phyloP scores from a whole-genome alignment of 2,797 vertebrate genomes.

The Cyprinella venusta region DNA sequence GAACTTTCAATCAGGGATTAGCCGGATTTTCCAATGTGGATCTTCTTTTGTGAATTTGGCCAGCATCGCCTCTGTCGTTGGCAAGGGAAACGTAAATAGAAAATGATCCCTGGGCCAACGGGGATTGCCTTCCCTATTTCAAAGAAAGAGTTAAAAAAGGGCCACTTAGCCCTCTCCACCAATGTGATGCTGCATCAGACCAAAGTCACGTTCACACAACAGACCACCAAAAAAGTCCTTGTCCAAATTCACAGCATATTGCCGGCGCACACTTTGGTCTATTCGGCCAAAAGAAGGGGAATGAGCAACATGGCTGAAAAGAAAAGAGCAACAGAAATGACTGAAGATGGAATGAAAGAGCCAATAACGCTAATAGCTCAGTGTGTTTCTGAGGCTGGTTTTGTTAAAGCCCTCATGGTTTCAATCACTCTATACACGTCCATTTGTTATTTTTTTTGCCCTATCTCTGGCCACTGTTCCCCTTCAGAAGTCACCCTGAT shows the following conservation, averaged over 20 bases:
- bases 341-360: conserved; percentile 45
- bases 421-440: conserved; percentile 63
- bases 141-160: conserved; percentile 84
- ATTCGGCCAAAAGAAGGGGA: conserved; percentile 56
- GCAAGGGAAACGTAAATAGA: conserved; percentile 85
- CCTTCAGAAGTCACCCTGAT: conserved; percentile 76
- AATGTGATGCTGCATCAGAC: conserved; percentile 76
- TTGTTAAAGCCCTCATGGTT: conserved; percentile 47
- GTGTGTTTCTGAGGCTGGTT: conserved; percentile 51
- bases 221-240: conserved; percentile 75
- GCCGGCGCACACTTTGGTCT: conserved; percentile 67
- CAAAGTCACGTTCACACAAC: conserved; percentile 72
- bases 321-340: conserved; percentile 48
- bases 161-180: conserved; percentile 76
- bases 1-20: conserved; percentile 90
- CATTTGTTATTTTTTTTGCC: conserved; percentile 63
- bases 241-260: conserved; percentile 68
- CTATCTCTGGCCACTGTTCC: conserved; percentile 67
- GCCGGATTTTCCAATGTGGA: conserved; percentile 89
- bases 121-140: conserved; percentile 85
- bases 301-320: conserved; percentile 50
- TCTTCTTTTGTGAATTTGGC: conserved; percentile 90
- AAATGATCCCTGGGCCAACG: conserved; percentile 85
- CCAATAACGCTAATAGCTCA: conserved; percentile 49
- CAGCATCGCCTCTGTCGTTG: conserved; percentile 83